Percentiles rank a stretch among this genome's conserved stretches.
Evolutionary conservation across 2,797 vertebrate genomes (phyloP).

Genomic region (Lagodon rhomboides): DNA sequence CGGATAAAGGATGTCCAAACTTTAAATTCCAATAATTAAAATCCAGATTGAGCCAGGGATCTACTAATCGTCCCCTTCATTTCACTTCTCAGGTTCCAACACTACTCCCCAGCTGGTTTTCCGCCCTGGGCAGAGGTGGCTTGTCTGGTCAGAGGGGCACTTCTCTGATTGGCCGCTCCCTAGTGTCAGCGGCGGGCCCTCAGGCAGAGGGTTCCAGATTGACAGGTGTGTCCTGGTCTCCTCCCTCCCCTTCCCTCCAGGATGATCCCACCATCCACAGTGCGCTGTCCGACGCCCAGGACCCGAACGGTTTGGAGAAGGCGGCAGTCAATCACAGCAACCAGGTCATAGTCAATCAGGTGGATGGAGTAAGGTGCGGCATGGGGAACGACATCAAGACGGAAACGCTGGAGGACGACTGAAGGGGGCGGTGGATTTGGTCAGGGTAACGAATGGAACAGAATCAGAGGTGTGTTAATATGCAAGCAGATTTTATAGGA

Average conservation of each 20-base stretch:
- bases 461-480: slow-evolving; percentile 76
- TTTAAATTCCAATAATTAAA: background rate
- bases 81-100: slow-evolving; percentile 75
- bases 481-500: slow-evolving; percentile 79
- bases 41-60: background rate
- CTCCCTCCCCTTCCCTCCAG: slow-evolving; percentile 85
- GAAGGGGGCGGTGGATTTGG: slow-evolving; percentile 68
- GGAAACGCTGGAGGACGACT: slow-evolving; percentile 96
- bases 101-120: slow-evolving; percentile 83
- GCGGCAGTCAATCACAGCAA: slow-evolving; percentile 91
- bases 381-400: slow-evolving; percentile 92
- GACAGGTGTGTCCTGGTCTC: slow-evolving; percentile 84
- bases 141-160: slow-evolving; percentile 67
- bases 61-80: background rate
- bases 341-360: slow-evolving; percentile 90
- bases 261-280: slow-evolving; percentile 93
- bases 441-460: slow-evolving; percentile 48
- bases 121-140: slow-evolving; percentile 71
- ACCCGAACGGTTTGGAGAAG: slow-evolving; percentile 95
- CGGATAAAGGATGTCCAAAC: background rate
- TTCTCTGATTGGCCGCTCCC: slow-evolving; percentile 76
- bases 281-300: slow-evolving; percentile 88
- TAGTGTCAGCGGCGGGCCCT: slow-evolving; percentile 59
- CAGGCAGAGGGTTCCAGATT: slow-evolving; percentile 79
- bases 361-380: slow-evolving; percentile 48